Evolutionary conservation across 2,113 vertebrate species (phyloP).

Genomic region (Malurus cyaneus): DNA sequence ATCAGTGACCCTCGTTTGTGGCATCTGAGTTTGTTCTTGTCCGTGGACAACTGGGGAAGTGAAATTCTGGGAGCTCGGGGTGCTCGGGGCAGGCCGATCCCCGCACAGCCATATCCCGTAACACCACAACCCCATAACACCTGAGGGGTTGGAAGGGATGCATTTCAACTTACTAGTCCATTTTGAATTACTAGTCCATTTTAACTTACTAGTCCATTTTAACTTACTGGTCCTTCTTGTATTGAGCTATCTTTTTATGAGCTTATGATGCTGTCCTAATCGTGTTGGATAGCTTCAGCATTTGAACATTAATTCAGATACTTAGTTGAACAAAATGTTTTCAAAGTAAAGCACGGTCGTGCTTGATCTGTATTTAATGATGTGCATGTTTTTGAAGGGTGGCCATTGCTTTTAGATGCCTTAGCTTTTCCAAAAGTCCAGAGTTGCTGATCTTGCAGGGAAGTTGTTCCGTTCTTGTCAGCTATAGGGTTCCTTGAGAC

Average conservation of each 20-base stretch:
- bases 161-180: accelerated
- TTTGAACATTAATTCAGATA: background rate
- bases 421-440: background rate
- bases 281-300: background rate
- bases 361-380: background rate
- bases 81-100: background rate
- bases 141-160: background rate
- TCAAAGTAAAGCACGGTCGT: background rate
- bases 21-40: accelerated
- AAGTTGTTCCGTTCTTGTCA: background rate
- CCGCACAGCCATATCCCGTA: accelerated
- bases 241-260: background rate
- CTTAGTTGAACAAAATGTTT: background rate
- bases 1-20: accelerated
- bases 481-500: background rate
- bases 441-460: background rate
- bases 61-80: accelerated
- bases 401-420: background rate
- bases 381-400: background rate
- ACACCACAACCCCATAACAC: accelerated
- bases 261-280: background rate
- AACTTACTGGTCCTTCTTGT: background rate
- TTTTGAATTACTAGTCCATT: no score
- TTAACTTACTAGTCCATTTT: no score
- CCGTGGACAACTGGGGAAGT: accelerated